Base-by-base conservation (phyloP, 2,797 vertebrate genomes). In the Oreonectes daqikongensis region DNA sequence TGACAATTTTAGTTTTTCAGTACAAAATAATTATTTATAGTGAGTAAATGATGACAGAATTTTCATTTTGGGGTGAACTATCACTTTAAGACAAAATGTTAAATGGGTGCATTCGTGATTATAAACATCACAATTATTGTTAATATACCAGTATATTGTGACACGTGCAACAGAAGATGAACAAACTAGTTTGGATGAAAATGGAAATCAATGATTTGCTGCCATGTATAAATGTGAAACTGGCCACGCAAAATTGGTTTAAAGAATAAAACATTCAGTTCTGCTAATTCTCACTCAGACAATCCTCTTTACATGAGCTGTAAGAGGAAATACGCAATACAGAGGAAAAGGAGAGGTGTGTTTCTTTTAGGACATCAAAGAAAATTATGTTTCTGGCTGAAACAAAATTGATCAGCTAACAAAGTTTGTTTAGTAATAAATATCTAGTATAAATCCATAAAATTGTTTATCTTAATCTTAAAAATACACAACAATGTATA, bases 271-370 rank as follows among this genome's bases (percentile, higher is more conserved):
- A 32, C 20, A 44, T 44, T 75, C 18, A 35, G 38, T 60, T 65
- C 46, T 53, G n/a, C 14, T 69, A 73, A 73, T 79, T 64, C 44
- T 68, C 30, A 15, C 12, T 14, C 11, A 24, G 64, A 17, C 55
- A 68, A 61, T 74, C 50, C 63, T 74, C 55, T 79, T 79, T 69
- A 46, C 64, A 60, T 44, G 55, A 28, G 12, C 55, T 30, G 14
- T 28, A 22, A 14, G 52, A 55, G 52, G 22, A 55, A 55, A 55
- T 1, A 1, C 30, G 30, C 3, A 10, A 22, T 28, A 40, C 59
- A 30, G 5, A 30, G 38, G 17, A 46, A 66, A 32, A 2, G 9
- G 24, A 14, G 22, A 53, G 6, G 17, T 3, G 5, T 65, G 2
- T 32, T 4, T 9, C 7, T 18, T 61, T 48, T 20, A 60, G 48